Evolutionary conservation across 2,888 invertebrate species (phyloP), one percentile per base, ranked within the genome.

Genomic region (Catocala sponsa): DNA sequence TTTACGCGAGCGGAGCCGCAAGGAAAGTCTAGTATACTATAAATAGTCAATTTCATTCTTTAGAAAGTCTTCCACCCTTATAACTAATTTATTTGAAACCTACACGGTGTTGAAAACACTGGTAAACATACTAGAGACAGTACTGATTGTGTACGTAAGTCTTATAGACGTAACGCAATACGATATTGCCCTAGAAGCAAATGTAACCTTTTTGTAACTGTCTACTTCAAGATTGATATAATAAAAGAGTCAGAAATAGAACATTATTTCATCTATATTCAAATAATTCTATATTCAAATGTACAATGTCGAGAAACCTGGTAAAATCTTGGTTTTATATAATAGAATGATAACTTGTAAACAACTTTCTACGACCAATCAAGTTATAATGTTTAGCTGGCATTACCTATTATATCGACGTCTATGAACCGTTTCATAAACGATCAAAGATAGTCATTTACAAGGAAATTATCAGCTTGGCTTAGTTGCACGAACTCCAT

Each of bases 401-500:
- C 4, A 25, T 25, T 25, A 25, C 25, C 25, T 25, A 25, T 25
- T 25, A 25, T 25, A 25, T 15, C 15, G 6, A 12, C 38, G 7
- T 11, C 5, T 0, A 49, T 43, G 48, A 57, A 50, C 25, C n/a
- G 0, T 35, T 50, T 33, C 9, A 38, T 11, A 11, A 44, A 25
- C 44, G 38, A 51, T 47, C n/a, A 5, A 7, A 47, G 41, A 13
- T 12, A 51, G n/a, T 12, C 44, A 42, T 13, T 41, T 55, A n/a
- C 32, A 55, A 50, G 55, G 44, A 41, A 52, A 15, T 53, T 53
- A 11, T 4, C 41, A 47, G 12, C 13, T 58, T 52, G 12, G 6
- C 12, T 50, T 25, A 41, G 15, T 11, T 47, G 5, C n/a, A 47
- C 41, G 38, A 52, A 12, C 7, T 43, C 6, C 43, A 32, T 62